Base-by-base conservation (phyloP, 2,888 invertebrate species). In the Andrena dorsata region DNA sequence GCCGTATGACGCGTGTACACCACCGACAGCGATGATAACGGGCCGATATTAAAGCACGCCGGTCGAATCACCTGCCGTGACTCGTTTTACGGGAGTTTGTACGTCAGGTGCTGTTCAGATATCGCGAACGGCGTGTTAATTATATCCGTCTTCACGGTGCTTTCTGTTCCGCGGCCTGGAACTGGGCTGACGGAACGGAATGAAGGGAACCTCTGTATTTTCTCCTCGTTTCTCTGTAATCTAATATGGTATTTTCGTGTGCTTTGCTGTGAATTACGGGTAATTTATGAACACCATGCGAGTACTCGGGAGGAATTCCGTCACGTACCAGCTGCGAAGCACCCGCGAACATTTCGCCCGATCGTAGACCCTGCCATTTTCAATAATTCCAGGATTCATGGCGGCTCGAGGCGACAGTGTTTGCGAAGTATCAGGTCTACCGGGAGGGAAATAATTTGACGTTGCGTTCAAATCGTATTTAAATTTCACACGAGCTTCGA, bases 401-500 rank as follows among this genome's bases (percentile, higher is more conserved):
- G 72, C 30, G 16, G 23, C 70, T 58, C 47, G 61, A 63, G 60
- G 23, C 56, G 78, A n/a, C 58, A 51, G 58, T 87, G 77, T 87
- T 87, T 82, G 84, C 79, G 71, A 74, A 82, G 64, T 80, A 86
- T 80, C 79, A 47, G 64, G 78, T 82, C 68, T 72, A 69, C 70
- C 30, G 73, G 66, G 65, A 64, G 53, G 73, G 72, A 78, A 85
- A 82, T 75, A 76, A 76, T 82, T 80, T 64, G 68, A 80, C 83
- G 73, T 60, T 66, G 73, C 63, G 69, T 51, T 64, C 72, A 72
- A 81, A 87, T 87, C 72, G 72, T 65, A 79, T 88, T 86, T 82
- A 86, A 87, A 87, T 86, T 74, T 81, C 75, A 65, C 76, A 78
- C 60, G 69, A 77, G 80, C 69, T 56, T 66, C 20, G 77, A 84